Evolutionary conservation across 2,888 invertebrate species (phyloP).

Genomic region (Argyresthia albistria): DNA sequence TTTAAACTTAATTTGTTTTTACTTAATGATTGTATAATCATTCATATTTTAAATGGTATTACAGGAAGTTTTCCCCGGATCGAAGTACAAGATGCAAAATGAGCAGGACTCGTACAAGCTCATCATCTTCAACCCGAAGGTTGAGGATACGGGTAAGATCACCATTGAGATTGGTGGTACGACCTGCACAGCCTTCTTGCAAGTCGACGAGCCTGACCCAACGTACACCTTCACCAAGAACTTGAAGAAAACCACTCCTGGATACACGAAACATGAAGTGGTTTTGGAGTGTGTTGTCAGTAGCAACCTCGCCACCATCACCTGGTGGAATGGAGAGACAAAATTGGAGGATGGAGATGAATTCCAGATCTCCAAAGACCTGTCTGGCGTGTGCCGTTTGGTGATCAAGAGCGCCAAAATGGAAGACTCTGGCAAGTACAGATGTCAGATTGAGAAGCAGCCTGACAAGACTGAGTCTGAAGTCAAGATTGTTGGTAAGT

Average conservation of each 20-base stretch:
- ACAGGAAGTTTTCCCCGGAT: conserved; percentile 95
- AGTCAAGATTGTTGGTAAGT: conserved; percentile 83
- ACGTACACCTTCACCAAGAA: conserved; percentile 93
- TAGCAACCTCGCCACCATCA: conserved; percentile 93
- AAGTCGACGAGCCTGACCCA: conserved; percentile 97
- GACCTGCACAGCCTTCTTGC: conserved; percentile 90
- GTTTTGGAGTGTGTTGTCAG: conserved; percentile 94
- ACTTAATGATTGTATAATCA: too few relatives aligned
- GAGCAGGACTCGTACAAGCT: conserved; percentile 94
- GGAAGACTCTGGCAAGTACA: conserved; percentile 91
- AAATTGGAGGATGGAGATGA: conserved; percentile 88
- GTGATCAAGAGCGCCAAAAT: conserved; percentile 86
- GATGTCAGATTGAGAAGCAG: conserved; percentile 91
- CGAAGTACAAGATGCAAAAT: conserved; percentile 96
- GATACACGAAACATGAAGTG: conserved; percentile 92
- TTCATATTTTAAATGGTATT: conserved; percentile 7
- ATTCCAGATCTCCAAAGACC: conserved; percentile 92
- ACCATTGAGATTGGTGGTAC: conserved; percentile 95
- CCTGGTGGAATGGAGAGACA: conserved; percentile 90
- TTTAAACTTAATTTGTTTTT: too few relatives aligned
- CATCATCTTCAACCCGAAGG: conserved; percentile 91
- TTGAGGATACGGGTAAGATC: conserved; percentile 97
- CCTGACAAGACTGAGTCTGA: conserved; percentile 88
- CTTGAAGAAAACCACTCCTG: conserved; percentile 89
- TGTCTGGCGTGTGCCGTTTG: conserved; percentile 91